phyloP scores from a whole-genome alignment of 2,888 invertebrate genomes.

The Dusona sp. region DNA sequence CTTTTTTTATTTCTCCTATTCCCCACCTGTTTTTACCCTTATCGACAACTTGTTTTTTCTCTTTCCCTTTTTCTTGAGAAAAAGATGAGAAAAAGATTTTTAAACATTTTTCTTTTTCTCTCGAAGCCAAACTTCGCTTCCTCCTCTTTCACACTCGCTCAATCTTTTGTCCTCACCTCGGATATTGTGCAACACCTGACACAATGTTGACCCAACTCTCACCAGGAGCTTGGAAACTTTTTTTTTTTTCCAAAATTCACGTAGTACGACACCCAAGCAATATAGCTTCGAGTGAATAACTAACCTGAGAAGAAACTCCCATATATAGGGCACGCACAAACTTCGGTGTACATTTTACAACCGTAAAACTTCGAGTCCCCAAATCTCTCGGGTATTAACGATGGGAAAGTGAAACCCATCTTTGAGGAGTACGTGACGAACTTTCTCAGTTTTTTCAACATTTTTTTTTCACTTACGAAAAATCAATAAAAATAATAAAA shows the following conservation, averaged over 20 bases:
- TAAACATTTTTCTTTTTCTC: not conserved
- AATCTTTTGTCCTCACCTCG: slow-evolving; percentile 30
- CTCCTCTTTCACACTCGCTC: slow-evolving; percentile 11
- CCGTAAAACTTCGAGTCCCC: slow-evolving; percentile 41
- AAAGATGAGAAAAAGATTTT: not conserved
- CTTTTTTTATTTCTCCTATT: too few species aligned
- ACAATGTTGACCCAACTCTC: slow-evolving; percentile 77
- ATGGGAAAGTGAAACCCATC: slow-evolving; percentile 49
- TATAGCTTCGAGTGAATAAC: slow-evolving; percentile 9
- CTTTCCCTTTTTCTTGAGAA: not conserved
- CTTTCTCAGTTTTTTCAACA: not conserved
- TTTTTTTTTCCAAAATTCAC: not conserved
- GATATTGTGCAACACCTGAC: slow-evolving; percentile 70
- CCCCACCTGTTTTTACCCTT: not conserved
- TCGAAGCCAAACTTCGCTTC: not conserved
- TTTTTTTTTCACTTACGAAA: not conserved
- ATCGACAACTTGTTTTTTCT: not conserved
- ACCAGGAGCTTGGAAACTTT: slow-evolving; percentile 64
- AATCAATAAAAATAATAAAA: not conserved
- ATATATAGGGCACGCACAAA: not conserved
- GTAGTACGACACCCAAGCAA: slow-evolving; percentile 54
- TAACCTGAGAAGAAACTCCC: not conserved
- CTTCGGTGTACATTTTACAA: slow-evolving; percentile 34
- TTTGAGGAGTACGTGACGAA: slow-evolving; percentile 18
- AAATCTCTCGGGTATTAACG: slow-evolving; percentile 35